Base-by-base conservation (phyloP, 2,797 vertebrate genomes). In the Oreochromis mossambicus region DNA sequence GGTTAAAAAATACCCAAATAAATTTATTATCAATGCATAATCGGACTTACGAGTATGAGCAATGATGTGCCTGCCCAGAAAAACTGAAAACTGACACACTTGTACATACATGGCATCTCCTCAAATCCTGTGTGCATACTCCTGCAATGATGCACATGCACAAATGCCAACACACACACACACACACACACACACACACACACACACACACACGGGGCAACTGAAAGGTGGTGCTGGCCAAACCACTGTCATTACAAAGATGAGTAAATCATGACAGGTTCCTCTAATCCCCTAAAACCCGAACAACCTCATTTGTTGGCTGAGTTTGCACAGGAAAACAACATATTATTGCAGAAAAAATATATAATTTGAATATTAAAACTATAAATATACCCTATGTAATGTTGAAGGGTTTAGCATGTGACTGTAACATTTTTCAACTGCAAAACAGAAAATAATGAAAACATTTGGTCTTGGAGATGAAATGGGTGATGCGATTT, bases 261-360 rank as follows among this genome's bases (percentile, higher is more conserved):
- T 85, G 13, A 87, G 86, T 83, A 81, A 86, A 88, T 77, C 12
- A 83, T 83, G 66, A 80, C 50, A 82, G 34, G 82, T 81, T 73
- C 50, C 21, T 78, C 43, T 77, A 79, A 84, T 63, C 61, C 36
- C 12, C 46, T 13, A 80, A 21, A 68, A 76, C 29, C 66, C n/a
- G 17, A 82, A 82, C 24, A 24, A 68, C 26, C 32, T 77, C 8
- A 77, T 77, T 75, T 83, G 19, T 78, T 7, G 7, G 29, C 76
- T 50, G 26, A n/a, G 70, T 75, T 75, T 50, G 17, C 43, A 50
- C 6, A 29, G 43, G 43, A 50, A 50, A 75, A 48, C 0, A 7
- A 63, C 58, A 63, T 13, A 48, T 29, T 75, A 32, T 46, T 50
- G 70, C 26, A 75, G 29, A 75, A 50, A 75, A 50, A 46, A 73